Conservation (phyloP, 1,140 invertebrate genomes). For the Atta texana region DNA sequence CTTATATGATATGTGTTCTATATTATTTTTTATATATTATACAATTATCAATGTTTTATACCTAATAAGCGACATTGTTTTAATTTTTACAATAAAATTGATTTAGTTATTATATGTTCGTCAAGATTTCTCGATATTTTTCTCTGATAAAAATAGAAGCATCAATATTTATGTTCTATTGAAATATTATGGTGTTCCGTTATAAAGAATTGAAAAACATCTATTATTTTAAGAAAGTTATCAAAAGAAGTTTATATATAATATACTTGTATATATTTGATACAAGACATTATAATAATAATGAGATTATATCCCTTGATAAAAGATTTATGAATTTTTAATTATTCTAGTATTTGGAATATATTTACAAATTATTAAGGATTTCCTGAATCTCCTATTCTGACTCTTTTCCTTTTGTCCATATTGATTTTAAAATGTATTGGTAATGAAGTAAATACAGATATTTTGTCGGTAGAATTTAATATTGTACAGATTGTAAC, state of each 20-base stretch:
- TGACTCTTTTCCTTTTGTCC: background rate
- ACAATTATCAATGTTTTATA: background rate
- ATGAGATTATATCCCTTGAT: background rate
- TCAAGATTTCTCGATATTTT: background rate
- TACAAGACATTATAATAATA: background rate
- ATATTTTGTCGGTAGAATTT: constrained; percentile 77
- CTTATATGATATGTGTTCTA: background rate
- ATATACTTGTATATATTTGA: constrained; percentile 15
- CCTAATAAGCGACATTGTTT: constrained; percentile 3
- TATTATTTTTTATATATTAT: constrained; percentile 20
- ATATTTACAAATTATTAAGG: background rate
- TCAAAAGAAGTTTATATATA: constrained; percentile 3
- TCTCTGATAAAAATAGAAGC: background rate
- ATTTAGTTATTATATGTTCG: constrained; percentile 5
- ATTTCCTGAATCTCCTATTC: background rate
- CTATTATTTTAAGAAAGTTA: constrained; percentile 26
- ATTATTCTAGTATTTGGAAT: background rate
- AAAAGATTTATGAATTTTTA: constrained; percentile 3
- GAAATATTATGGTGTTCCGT: background rate
- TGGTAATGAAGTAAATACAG: constrained; percentile 40
- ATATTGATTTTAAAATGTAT: background rate
- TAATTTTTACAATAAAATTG: constrained; percentile 15
- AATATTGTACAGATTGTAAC: constrained; percentile 80
- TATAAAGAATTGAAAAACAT: constrained; percentile 10
- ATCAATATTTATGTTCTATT: constrained; percentile 26